Conservation (phyloP, 2,888 invertebrate species). For the Selenia dentaria region DNA sequence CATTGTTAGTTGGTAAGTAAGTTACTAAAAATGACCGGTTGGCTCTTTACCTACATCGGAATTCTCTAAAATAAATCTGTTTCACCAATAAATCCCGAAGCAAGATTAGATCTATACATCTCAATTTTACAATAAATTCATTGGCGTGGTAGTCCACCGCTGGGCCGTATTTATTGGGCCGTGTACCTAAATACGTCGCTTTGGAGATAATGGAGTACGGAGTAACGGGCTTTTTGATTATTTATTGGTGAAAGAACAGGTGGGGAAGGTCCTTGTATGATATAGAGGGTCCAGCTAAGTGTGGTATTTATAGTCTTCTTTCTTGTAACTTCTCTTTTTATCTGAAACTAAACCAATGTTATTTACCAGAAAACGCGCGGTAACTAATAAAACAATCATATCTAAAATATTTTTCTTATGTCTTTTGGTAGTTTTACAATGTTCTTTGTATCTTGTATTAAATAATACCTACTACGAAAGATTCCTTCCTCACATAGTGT, state of each 20-base stretch:
- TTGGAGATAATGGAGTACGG: conserved; percentile 69
- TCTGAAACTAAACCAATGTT: too few relatives aligned
- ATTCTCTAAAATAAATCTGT: conserved; percentile 71
- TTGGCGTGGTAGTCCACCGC: conserved; percentile 55
- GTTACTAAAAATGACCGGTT: not conserved
- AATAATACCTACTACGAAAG: too few relatives aligned
- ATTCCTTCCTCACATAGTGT: too few relatives aligned
- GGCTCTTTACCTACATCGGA: conserved; percentile 23
- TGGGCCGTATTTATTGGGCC: conserved; percentile 64
- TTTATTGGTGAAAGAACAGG: conserved; percentile 46
- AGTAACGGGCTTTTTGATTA: conserved; percentile 62
- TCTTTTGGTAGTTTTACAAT: too few relatives aligned
- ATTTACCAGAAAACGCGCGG: too few relatives aligned
- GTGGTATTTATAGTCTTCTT: too few relatives aligned
- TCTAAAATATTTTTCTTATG: too few relatives aligned
- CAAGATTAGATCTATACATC: conserved; percentile 80
- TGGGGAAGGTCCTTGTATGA: conserved; percentile 1
- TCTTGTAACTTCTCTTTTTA: too few relatives aligned
- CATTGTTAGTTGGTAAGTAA: not conserved
- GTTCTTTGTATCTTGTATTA: too few relatives aligned
- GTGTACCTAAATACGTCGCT: conserved; percentile 75
- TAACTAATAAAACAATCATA: too few relatives aligned
- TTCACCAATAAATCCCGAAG: conserved; percentile 67
- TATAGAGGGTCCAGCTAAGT: conserved; percentile 5
- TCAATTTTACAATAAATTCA: conserved; percentile 80